Evolutionary conservation across 2,113 vertebrate species (phyloP), one percentile per base, ranked within the genome.

Genomic region (Manacus vitellinus): DNA sequence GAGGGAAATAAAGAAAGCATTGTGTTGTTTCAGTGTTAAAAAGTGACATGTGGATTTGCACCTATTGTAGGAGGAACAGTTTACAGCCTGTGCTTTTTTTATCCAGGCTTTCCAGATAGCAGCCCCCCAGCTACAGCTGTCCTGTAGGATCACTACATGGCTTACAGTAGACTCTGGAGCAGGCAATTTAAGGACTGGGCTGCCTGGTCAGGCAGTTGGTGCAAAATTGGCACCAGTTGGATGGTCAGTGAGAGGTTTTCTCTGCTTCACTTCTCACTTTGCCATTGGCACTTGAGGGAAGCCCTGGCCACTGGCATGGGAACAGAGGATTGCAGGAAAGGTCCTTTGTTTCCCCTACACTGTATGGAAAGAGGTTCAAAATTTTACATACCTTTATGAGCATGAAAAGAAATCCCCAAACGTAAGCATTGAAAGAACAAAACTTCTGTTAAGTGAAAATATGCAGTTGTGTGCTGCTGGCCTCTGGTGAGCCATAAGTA

Each of bases 301-400:
- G 3, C 10, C 11, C 6, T 6, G 30, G n/a, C 22, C 41, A 18
- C 14, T 30, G 46, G 31, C 4, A 1, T 0, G 0, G 47, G 11
- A 68, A 24, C 17, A 37, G 66, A 85, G 46, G 39, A 35, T 17
- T 43, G 20, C 0, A 2, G 43, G 37, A 66, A 6, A 63, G 14
- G 8, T 65, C 25, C 13, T 78, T 73, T 6, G 1, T 15, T 79
- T 16, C 9, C 3, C 7, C 2, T 0, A 6, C 4, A 2, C 0
- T 30, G 20, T 6, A 31, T 1, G 10, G 66, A 11, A 58, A 16
- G 12, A 76, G 24, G 19, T 9, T 84, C 30, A 84, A 61, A 44
- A 46, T 68, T 46, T 67, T 78, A 4, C 14, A 16, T 56, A 21
- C 20, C 5, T 51, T 77, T 54, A n/a, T 25, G 5, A 56, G 25